Base-by-base conservation (phyloP, 2,797 vertebrate species). In the Sebastes taczanowskii region DNA sequence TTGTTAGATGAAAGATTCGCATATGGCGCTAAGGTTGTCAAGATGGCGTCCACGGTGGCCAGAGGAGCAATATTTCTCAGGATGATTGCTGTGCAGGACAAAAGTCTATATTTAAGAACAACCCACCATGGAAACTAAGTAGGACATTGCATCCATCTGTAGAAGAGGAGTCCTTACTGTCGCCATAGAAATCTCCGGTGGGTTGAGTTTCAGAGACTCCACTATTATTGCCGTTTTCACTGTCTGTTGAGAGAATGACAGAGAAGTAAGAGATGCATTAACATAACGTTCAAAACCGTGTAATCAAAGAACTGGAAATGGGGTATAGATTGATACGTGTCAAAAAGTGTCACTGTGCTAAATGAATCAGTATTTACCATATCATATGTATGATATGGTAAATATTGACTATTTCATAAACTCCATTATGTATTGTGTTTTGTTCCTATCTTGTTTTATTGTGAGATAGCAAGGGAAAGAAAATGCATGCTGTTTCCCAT, bases 1-100 rank as follows among this genome's bases (percentile, higher is more conserved):
- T 99, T 99, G 93, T 97, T 97, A 11, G 98, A 95, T 46, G 97
- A 97, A 81, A 99, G 95, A 85, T 98, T 99, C 2, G 98, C 99
- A 34, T 99, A 99, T 0, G 99, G 99, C 75, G 98, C 97, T 76
- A 99, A 90, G 0, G 96, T 96, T 10, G 96, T 95, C 96, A 99
- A 97, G 83, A 99, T 99, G 85, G 97, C 98, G 80, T 99, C 98
- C 85, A 99, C 97, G 1, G 97, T 97, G 4, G 98, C 98, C 81
- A 97, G 94, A 23, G 98, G 96, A 88, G 97, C 96, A 65, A 99
- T 98, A 94, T 99, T 99, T 87, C 99, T 97, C 81, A 99, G 94
- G 93, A 99, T 99, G 92, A 99, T 98, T 7, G 98, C 99, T 99
- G 94, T 35, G 49, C 5, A 78, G 10, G 18, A 73, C 3, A 71